Base-by-base conservation (phyloP, 2,113 vertebrate genomes). In the Pygoscelis adeliae region DNA sequence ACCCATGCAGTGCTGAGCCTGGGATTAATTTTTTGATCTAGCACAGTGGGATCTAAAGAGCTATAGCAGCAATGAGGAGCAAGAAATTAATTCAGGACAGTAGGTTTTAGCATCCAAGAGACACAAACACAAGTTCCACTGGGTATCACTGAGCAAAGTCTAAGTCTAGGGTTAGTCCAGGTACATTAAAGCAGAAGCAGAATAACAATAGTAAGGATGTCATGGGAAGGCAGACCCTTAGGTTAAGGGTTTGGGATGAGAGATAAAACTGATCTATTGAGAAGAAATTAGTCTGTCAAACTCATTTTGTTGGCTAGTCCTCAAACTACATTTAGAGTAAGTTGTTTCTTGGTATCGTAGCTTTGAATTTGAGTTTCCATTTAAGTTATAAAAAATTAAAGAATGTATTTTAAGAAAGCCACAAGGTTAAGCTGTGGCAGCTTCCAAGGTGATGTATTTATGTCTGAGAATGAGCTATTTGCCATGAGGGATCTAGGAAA, bases 1-100 rank as follows among this genome's bases (percentile, higher is more conserved):
- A 22, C 10, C 29, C 0, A 0, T 30, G 38, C 25, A 70, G 21
- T 49, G 26, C 4, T 63, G 56, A 77, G 0, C 1, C 42, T 47
- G 9, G 10, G 22, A 47, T 59, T 59, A 71, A 15, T 30, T n/a
- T 83, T 93, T 55, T 72, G 1, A 49, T 32, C 23, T 47, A 36
- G 12, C 34, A 46, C 13, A 80, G 10, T 21, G 49, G 9, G 44
- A 47, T 83, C 40, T 55, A 59, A 67, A 67, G 38, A 80, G 21
- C 9, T 72, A n/a, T 26, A 17, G 23, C 20, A 86, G 26, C 42
- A 83, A 40, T 14, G 15, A 77, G 27, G 7, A 76, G 18, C 25
- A 89, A 73, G 4, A 9, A 83, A 29, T 61, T 34, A 80, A 72
- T 42, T 52, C 30, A 56, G 3, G 2, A 58, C 11, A 80, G 11